A percentile compares a stretch with the other conserved stretches of the same genome.
These are phyloP conservation scores for Diacarnus erythraeanus DNA, from an alignment of 37 sponge, comb jelly and placozoan genomes.

Conservation along the genomic window DNA sequence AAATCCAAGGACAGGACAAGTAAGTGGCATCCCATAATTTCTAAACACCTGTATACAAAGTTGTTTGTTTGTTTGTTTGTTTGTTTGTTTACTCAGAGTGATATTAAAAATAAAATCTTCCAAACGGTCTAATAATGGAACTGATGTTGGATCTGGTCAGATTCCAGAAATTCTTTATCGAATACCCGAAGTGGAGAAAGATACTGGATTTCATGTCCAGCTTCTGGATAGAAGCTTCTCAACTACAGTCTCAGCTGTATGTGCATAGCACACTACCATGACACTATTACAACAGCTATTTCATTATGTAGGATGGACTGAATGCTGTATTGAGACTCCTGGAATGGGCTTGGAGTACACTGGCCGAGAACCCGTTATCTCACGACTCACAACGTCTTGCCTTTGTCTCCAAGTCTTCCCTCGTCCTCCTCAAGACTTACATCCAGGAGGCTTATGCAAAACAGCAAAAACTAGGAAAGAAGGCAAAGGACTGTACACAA, in stretches of 20 bases:
- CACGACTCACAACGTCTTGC: constrained; percentile 12
- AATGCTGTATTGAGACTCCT: constrained; percentile 67
- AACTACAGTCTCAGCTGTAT: constrained; percentile 67
- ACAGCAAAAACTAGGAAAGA: constrained; percentile 19
- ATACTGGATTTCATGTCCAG: constrained; percentile 50
- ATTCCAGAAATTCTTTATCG: constrained; percentile 83
- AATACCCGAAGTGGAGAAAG: constrained; percentile 40
- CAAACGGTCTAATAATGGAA: constrained; percentile 60
- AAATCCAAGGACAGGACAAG: constrained; percentile 60
- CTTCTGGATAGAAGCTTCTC: constrained; percentile 68
- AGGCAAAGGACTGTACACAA: constrained; percentile 49
- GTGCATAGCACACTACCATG: constrained; percentile 17
- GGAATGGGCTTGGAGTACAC: constrained; percentile 73
- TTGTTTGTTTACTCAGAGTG: constrained; percentile 47
- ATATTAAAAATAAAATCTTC: constrained; percentile 78
- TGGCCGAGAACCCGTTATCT: background rate
- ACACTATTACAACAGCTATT: too few relatives aligned
- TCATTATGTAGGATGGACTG: constrained; percentile 70
- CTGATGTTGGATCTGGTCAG: constrained; percentile 88
- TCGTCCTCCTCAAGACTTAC: constrained; percentile 68
- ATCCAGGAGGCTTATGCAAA: constrained; percentile 66
- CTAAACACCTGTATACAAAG: too few relatives aligned
- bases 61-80: too few relatives aligned
- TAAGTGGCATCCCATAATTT: too few relatives aligned
- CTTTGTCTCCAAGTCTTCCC: constrained; percentile 59